phyloP scores from a whole-genome alignment of 2,113 vertebrate genomes.

The Hypomesus transpacificus region DNA sequence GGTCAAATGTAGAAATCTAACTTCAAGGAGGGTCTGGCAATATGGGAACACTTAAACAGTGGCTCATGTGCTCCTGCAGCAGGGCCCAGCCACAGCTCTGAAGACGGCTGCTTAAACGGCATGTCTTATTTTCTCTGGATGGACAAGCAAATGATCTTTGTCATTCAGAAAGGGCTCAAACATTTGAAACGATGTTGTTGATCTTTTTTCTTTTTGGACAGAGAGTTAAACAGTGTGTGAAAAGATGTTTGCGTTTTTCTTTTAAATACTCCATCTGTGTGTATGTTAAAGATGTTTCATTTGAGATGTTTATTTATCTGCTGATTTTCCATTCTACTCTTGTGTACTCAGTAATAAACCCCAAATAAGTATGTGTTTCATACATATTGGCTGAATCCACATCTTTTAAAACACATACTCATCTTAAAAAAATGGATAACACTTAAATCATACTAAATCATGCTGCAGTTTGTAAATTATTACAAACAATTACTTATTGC shows the following conservation, averaged over 20 bases:
- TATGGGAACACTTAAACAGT: slow-evolving; percentile 60
- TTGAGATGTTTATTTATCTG: too few species aligned
- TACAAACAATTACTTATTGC: too few species aligned
- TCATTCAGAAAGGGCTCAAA: slow-evolving; percentile 9
- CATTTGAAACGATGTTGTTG: not conserved
- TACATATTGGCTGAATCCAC: too few species aligned
- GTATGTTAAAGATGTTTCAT: too few species aligned
- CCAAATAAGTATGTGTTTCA: too few species aligned
- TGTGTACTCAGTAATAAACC: too few species aligned
- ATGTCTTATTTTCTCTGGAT: slow-evolving; percentile 24
- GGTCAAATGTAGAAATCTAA: slow-evolving; percentile 51
- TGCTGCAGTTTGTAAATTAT: too few species aligned
- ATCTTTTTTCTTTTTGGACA: not conserved
- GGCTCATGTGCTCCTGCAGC: slow-evolving; percentile 35
- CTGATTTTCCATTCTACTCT: too few species aligned
- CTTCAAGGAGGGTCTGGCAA: slow-evolving; percentile 37
- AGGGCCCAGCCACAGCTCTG: slow-evolving; percentile 14
- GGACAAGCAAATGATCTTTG: slow-evolving; percentile 37
- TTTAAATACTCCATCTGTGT: too few species aligned
- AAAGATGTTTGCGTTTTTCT: not conserved
- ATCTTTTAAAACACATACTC: too few species aligned
- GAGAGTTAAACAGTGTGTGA: not conserved
- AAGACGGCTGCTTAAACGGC: slow-evolving; percentile 7
- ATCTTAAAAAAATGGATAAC: too few species aligned
- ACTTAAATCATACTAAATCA: too few species aligned